Percentiles rank a stretch among this genome's conserved stretches.
phyloP scores from a whole-genome alignment of 2,113 vertebrate genomes.

The Pseudolaguvia tuberculata region DNA sequence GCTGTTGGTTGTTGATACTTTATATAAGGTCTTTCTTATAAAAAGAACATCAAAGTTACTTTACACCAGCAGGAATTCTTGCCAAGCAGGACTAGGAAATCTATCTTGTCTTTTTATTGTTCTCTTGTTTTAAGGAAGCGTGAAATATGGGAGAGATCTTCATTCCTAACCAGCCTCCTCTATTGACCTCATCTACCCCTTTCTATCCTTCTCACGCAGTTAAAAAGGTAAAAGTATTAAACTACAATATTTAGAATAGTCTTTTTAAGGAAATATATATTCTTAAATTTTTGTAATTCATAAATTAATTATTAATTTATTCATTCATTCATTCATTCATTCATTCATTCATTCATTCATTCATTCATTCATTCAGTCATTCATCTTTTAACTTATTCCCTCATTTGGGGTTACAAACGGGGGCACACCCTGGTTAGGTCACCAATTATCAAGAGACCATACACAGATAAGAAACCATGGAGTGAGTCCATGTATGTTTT shows the following conservation, averaged over 20 bases:
- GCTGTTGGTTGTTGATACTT: background rate
- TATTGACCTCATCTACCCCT: background rate
- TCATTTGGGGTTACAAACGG: too few relatives aligned
- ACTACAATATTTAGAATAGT: background rate
- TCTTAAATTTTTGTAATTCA: too few relatives aligned
- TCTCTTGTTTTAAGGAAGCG: background rate
- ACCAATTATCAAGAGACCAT: too few relatives aligned
- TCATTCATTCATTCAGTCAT: too few relatives aligned
- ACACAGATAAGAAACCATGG: too few relatives aligned
- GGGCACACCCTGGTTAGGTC: too few relatives aligned
- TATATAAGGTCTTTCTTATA: background rate
- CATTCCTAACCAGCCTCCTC: background rate
- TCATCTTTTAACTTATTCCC: too few relatives aligned
- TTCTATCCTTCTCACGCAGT: background rate
- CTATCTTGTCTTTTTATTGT: slow-evolving; percentile 11
- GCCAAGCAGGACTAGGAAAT: slow-evolving; percentile 4
- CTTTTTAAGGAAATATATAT: background rate
- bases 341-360: too few relatives aligned
- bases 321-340: too few relatives aligned
- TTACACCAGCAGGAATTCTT: slow-evolving; percentile 3
- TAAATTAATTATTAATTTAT: too few relatives aligned
- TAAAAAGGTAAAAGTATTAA: background rate
- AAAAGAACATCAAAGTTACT: background rate
- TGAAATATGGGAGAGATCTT: slow-evolving; percentile 5
- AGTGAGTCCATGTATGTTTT: too few relatives aligned